phyloP scores from a whole-genome alignment of 2,888 invertebrate species.

The Acleris emargana region DNA sequence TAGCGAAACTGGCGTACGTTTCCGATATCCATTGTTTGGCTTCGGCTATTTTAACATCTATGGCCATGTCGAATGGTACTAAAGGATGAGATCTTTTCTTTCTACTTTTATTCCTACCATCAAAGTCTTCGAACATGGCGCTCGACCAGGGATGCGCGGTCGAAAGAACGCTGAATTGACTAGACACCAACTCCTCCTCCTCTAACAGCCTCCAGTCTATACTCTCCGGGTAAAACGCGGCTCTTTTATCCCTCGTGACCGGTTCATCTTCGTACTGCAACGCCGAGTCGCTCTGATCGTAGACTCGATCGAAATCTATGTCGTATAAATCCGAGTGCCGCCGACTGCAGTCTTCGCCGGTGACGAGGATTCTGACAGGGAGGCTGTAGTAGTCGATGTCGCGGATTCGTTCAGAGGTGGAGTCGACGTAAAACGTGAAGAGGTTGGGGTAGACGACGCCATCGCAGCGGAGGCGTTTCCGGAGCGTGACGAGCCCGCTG shows the following conservation, averaged over 20 bases:
- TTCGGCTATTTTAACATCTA: constrained; percentile 87
- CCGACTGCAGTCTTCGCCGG: constrained; percentile 87
- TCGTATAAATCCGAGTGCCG: constrained; percentile 85
- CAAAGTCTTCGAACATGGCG: constrained; percentile 79
- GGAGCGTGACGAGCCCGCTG: constrained; percentile 89
- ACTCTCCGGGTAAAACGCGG: constrained; percentile 60
- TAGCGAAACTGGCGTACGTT: constrained; percentile 93
- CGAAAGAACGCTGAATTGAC: constrained; percentile 76
- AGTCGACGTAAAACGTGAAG: constrained; percentile 94
- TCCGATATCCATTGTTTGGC: constrained; percentile 94
- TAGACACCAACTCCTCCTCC: constrained; percentile 72
- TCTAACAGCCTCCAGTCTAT: constrained; percentile 79
- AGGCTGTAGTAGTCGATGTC: constrained; percentile 93
- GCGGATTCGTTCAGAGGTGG: constrained; percentile 89
- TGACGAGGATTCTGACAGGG: constrained; percentile 89
- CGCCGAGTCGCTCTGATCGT: constrained; percentile 78
- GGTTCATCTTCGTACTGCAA: constrained; percentile 73
- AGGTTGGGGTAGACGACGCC: constrained; percentile 92
- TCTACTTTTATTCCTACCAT: constrained; percentile 78
- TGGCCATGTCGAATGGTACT: constrained; percentile 82
- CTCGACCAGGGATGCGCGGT: constrained; percentile 82
- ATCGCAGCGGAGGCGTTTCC: constrained; percentile 89
- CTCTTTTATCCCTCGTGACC: constrained; percentile 67
- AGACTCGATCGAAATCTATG: constrained; percentile 83
- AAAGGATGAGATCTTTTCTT: constrained; percentile 74